Evolutionary conservation across 2,888 invertebrate genomes (phyloP), one percentile per base, ranked within the genome.

Genomic region (Cephus spinipes): DNA sequence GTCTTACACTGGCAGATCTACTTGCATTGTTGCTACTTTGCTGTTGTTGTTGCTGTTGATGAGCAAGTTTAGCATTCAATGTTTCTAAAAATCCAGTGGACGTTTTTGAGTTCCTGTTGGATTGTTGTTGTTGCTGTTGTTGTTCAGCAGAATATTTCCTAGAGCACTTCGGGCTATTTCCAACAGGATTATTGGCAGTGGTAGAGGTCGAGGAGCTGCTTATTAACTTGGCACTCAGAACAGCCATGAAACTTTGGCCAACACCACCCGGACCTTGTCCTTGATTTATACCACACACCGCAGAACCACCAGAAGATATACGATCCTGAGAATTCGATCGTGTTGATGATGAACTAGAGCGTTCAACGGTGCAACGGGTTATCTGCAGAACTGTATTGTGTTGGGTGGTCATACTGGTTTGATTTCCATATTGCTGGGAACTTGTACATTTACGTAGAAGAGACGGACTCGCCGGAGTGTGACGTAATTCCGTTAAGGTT

Each of bases 391-490:
- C 83, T 23, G 84, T 31, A 35, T 83, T 85, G 75, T 85, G 85
- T 73, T 80, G 87, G 36, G 79, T 78, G 34, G 79, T 71, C 73
- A 31, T 68, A 6, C 82, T 69, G 35, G 81, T 68, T 55, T 55
- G 55, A 69, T 80, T 84, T 35, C 68, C 69, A 79, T n/a, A 77
- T 82, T 74, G 77, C 78, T 79, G 73, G 81, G 69, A 40, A 79
- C 79, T 36, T 34, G 33, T 73, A 85, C 79, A 73, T 76, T 91
- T 90, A 11, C 96, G 93, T 35, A 95, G 92, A 9, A 96, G 93
- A 82, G 95, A 95, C 6, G 97, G 97, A 83, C 97, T 97, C 3
- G 97, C 97, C 0, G 97, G 97, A 86, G 96, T 97, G 92, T 97
- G 97, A 86, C 96, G 95, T 81, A 97, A 92, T 88, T 97, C 96